Base-by-base conservation (phyloP, 1,140 invertebrate genomes). In the Matsumurasca onukii region DNA sequence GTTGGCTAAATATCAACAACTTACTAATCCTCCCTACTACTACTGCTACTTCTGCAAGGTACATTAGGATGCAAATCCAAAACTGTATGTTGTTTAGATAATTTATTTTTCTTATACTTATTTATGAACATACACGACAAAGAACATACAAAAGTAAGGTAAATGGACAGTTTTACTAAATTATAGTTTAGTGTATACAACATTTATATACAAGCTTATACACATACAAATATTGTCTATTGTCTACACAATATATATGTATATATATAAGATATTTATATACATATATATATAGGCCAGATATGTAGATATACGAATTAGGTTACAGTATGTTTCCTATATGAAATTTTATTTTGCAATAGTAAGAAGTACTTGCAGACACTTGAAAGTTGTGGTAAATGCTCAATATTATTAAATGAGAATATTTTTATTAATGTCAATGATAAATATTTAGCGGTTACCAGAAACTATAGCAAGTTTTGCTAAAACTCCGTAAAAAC, bases 211-310 rank as follows among this genome's bases (percentile, higher is more conserved):
- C 62, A 65, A 65, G 62, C 62, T 65, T 65, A 45, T 65, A 65
- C 62, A 65, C 62, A 65, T 45, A 65, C 15, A 45, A 27, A 65
- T 65, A 65, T 65, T 65, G 62, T 65, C 62, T 65, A 65, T 31
- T 65, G 30, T 39, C 61, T 63, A 45, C 39, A 45, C 25, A 65
- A 39, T 25, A 65, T 65, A n/a, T n/a, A n/a, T n/a, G n/a, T n/a
- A n/a, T n/a, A n/a, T n/a, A n/a, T n/a, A n/a, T n/a, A n/a, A n/a
- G n/a, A n/a, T n/a, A n/a, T n/a, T n/a, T n/a, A n/a, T n/a, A n/a
- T n/a, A n/a, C n/a, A n/a, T n/a, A n/a, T n/a, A n/a, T n/a, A 65
- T 65, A 65, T 65, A 65, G 62, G 62, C 62, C 62, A 65, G 62
- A 65, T 65, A 65, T 65, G 62, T 65, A 48, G 31, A 22, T 65